Conservation (phyloP, 2,797 vertebrate species). For the Gallirallus australis region DNA sequence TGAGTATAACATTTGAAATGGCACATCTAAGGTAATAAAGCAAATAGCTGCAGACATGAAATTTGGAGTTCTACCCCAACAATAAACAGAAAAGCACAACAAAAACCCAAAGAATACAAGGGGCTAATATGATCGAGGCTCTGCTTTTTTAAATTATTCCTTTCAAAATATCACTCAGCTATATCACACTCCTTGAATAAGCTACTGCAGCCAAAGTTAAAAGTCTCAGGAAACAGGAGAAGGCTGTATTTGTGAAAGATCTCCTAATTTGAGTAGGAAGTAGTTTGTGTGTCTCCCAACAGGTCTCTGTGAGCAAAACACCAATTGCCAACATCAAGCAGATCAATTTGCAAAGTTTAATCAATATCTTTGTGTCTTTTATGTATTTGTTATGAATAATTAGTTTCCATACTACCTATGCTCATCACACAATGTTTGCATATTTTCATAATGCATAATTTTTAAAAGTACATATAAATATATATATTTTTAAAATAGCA, state of each 20-base stretch:
- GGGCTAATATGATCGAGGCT: neutral
- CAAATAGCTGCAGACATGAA: constrained; percentile 20
- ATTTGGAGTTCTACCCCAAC: neutral
- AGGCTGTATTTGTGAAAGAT: neutral
- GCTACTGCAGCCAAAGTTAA: neutral
- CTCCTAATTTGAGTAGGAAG: neutral
- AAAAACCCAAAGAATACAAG: neutral
- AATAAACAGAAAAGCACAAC: neutral
- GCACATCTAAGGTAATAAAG: constrained; percentile 47
- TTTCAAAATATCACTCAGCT: neutral
- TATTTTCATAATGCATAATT: neutral
- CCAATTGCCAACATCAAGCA: neutral
- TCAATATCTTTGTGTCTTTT: neutral
- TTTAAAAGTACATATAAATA: neutral
- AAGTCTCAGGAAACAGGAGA: neutral
- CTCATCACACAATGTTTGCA: neutral
- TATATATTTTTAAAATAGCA: neutral
- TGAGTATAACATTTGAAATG: neutral
- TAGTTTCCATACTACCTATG: neutral
- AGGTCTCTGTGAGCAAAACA: neutral
- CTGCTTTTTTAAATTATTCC: neutral
- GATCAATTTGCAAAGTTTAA: neutral
- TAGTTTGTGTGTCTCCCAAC: neutral
- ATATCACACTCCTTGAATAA: neutral
- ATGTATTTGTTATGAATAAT: neutral